Base-by-base conservation (phyloP, 1,140 invertebrate species). In the Orchestia grillus region DNA sequence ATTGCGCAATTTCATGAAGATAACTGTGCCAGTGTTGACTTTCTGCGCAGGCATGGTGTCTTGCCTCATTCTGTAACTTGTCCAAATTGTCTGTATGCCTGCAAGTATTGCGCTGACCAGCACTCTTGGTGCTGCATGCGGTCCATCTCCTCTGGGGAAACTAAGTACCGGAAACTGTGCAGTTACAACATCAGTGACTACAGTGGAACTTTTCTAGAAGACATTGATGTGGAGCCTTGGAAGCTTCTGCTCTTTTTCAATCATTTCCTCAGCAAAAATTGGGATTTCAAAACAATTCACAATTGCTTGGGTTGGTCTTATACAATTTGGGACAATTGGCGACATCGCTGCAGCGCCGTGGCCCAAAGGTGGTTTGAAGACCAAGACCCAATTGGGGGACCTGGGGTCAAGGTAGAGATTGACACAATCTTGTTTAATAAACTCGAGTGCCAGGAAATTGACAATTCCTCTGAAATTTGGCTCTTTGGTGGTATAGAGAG, bases 221-320 rank as follows among this genome's bases (percentile, higher is more conserved):
- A 90, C 15, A 11, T 28, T 0, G 41, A 90, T 44, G 88, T 90
- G 4, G 88, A 90, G 6, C 88, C 88, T 90, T 90, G 88, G 88
- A 90, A 90, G 43, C 43, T 90, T 11, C 15, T 90, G 88, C 43
- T 90, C 15, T 90, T 90, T 90, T 42, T 90, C 0, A 90, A 90
- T 28, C 88, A 90, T 90, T 90, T 90, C 41, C 88, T 90, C 6
- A 90, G 88, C 88, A 90, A 90, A 90, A 90, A 90, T 44, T 90
- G 88, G 88, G 88, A 90, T 90, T 90, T 90, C 88, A 90, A 90
- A 43, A 90, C 88, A 4, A 90, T 90, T 4, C n/a, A 90, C 11
- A 4, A 23, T 41, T 42, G 88, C 28, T 44, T 90, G 41, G 88
- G 42, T 16, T 90, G 88, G 88, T 90, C 88, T 8, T 42, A 90